phyloP scores from a whole-genome alignment of 1,140 invertebrate genomes.

The Procambarus clarkii region DNA sequence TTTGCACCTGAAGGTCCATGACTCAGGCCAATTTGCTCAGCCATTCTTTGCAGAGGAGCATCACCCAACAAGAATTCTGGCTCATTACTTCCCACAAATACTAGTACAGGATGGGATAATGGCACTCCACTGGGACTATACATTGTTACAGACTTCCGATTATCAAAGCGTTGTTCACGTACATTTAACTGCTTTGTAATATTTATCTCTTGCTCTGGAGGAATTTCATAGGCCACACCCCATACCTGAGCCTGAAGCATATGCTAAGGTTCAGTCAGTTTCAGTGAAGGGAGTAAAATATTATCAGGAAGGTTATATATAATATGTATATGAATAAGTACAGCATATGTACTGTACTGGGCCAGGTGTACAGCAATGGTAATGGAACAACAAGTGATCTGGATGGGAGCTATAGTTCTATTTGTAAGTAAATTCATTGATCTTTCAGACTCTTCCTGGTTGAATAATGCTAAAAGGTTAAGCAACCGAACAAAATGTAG shows the following conservation, averaged over 20 bases:
- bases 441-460: too few relatives aligned
- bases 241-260: constrained; percentile 72
- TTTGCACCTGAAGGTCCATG: constrained; percentile 90
- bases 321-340: too few relatives aligned
- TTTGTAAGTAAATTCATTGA: too few relatives aligned
- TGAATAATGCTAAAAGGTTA: too few relatives aligned
- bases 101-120: constrained; percentile 33
- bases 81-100: constrained; percentile 88
- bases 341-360: too few relatives aligned
- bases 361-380: too few relatives aligned
- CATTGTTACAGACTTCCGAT: constrained; percentile 31
- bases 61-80: constrained; percentile 86
- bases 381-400: too few relatives aligned
- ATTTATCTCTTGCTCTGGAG: constrained; percentile 51
- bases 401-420: too few relatives aligned
- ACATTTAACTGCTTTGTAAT: constrained; percentile 56
- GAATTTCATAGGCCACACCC: constrained; percentile 73
- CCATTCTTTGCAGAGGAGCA: constrained; percentile 85
- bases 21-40: constrained; percentile 84
- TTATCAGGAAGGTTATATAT: too few relatives aligned
- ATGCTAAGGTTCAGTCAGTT: neutral
- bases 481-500: too few relatives aligned
- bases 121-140: constrained; percentile 25
- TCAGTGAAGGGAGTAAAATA: too few relatives aligned
- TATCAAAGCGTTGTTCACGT: constrained; percentile 72